Base-by-base conservation (phyloP, 2,888 invertebrate species). In the Eupsilia transversa region DNA sequence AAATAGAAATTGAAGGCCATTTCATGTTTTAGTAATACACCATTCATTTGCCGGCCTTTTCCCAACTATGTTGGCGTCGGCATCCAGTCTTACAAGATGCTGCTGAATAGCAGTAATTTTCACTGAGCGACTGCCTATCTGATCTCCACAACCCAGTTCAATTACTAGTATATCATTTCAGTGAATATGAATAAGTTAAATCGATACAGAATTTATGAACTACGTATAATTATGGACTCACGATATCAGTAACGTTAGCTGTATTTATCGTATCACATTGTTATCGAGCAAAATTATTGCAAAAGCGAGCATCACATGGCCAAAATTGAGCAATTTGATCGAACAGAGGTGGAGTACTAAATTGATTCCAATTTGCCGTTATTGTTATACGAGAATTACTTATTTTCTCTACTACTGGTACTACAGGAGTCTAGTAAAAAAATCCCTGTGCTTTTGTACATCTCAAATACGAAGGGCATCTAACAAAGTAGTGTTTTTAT, bases 281-380 rank as follows among this genome's bases (percentile, higher is more conserved):
- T 74, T 82, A 59, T 65, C 12, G 38, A 77, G 35, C 56, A 41
- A 46, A 74, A 66, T 56, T 76, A 72, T 66, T 68, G 38, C 64
- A 43, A 33, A 52, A 66, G 65, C 66, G 46, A 61, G 66, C 59
- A 77, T 77, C 46, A 35, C 33, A 74, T 71, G 35, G 17, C 67
- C 41, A 30, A 71, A 80, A 81, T 84, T 77, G 70, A 77, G 67
- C 72, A 79, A 84, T 82, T 73, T 74, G 66, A 72, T 83, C 74
- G 56, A 35, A 38, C 17, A 20, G 63, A 46, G 60, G 49, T 57
- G 57, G 38, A 60, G n/a, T 20, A 38, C 33, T 56, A 74, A 81
- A 82, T 75, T 80, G 67, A 82, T 77, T 71, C 33, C 77, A 77
- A 79, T 77, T 74, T 78, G 14, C 33, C 46, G 52, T 52, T 67